Base-by-base conservation (phyloP, 2,888 invertebrate genomes). In the Parnassius mnemosyne region DNA sequence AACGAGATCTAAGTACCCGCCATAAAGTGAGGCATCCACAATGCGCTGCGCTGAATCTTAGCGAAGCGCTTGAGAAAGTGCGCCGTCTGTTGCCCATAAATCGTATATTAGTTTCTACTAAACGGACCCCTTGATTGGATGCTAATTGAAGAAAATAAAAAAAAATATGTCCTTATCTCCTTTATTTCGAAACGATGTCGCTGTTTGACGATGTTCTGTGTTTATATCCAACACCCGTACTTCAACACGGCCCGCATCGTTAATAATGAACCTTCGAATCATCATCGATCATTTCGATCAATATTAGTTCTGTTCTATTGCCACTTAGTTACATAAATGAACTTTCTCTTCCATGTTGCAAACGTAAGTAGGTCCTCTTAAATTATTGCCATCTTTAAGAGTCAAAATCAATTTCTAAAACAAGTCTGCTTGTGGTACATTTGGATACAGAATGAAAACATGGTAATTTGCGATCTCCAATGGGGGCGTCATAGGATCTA, bases 81-180 rank as follows among this genome's bases (percentile, higher is more conserved):
- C 70, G 69, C 73, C 71, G 74, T 71, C 72, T 67, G 68, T 61
- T 70, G 77, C 74, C 73, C 77, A 80, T 88, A 86, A 88, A 87
- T 84, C 75, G 78, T 82, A 66, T 77, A 80, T 80, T 79, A 70
- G 76, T 76, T 76, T 78, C 73, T 69, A 80, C 76, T 86, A 81
- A 88, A 85, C 79, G 84, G 80, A 80, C 78, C 81, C 79, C 79
- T 86, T 87, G 83, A 87, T 86, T 83, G 74, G 79, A 83, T 78
- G 80, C 79, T 87, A 84, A 89, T 88, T 84, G 83, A 85, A 34
- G 72, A 81, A 79, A 83, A 76, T 82, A 86, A 77, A 81, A 77
- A 76, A 79, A 80, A 79, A 77, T 85, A 81, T 84, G 63, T 64
- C 61, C 64, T 69, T 64, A 69, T 69, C 69, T 68, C 65, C 71